These are phyloP conservation scores for Drusus annulatus DNA, from an alignment of 1,140 invertebrate genomes.

Conservation along the genomic window DNA sequence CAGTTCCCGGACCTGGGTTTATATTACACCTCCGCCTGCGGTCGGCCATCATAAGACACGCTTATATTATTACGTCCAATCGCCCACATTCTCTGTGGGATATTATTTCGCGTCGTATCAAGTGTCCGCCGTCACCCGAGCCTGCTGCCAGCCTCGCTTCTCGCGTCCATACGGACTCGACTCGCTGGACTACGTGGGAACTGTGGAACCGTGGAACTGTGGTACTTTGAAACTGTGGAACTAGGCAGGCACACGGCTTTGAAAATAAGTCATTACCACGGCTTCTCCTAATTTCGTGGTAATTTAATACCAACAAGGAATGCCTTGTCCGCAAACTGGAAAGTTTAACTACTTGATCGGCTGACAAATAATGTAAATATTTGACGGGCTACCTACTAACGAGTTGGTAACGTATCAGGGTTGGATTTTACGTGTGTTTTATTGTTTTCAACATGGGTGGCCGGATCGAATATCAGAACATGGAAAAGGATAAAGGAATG, in stretches of 20 bases:
- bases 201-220: neutral
- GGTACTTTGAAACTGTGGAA: neutral
- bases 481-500: too few relatives aligned
- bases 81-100: neutral
- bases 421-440: too few relatives aligned
- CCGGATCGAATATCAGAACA: too few relatives aligned
- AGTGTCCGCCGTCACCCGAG: slow-evolving; percentile 2
- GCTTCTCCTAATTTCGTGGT: slow-evolving; percentile 24
- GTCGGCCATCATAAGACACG: slow-evolving; percentile 19
- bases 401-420: too few relatives aligned
- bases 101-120: neutral
- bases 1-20: slow-evolving; percentile 7
- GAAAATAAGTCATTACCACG: neutral
- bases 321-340: neutral
- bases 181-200: neutral
- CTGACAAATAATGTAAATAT: neutral
- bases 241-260: too few relatives aligned
- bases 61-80: slow-evolving; percentile 21
- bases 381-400: too few relatives aligned
- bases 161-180: neutral
- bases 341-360: neutral
- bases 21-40: neutral
- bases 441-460: too few relatives aligned
- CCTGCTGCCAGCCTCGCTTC: neutral
- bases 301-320: slow-evolving; percentile 8